Base-by-base conservation (phyloP, 2,888 invertebrate genomes). In the Clepsis dumicolana region DNA sequence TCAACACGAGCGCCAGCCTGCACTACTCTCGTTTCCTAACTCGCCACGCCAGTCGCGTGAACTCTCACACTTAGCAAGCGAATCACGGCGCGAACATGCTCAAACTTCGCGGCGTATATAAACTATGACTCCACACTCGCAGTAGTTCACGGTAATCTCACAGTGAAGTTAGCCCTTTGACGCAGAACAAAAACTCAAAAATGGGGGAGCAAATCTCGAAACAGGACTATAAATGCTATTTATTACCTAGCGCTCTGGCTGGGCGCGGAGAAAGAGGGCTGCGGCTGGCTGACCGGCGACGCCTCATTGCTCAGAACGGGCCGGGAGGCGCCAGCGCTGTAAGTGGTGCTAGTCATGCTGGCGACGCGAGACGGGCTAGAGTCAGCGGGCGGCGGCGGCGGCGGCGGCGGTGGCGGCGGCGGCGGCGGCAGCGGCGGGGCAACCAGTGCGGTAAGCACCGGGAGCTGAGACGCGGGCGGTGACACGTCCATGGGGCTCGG, bases 301-400 rank as follows among this genome's bases (percentile, higher is more conserved):
- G 65, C 53, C 32, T 44, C 61, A 0, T 44, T 41, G 16, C 7
- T 5, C 8, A 18, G 5, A 12, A 25, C 18, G 10, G 65, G 41
- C 14, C 27, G 27, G 4, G 57, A 21, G 7, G 25, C 59, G 21
- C 57, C 16, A 4, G 57, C 48, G 8, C 7, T 50, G 25, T 57
- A 38, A 14, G 32, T 29, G 7, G 27, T 59, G 4, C 35, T 3
- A 1, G 91, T 77, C 77, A 95, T 94, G 1, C 95, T 90, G 35
- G 94, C 95, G 59, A 94, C 83, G 38, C 92, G 89, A 56, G 27
- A 14, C 21, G 66, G 18, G 29, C 35, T n/a, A 3, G 52, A 24
- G 25, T 95, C 94, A 69, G 90, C 85, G 14, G 94, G 94, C 65
- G 94, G 76, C 2, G 91, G 86, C 0, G 16, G 2, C 38, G 59